phyloP scores from a whole-genome alignment of 2,113 vertebrate genomes.

The Corythaeola cristata region DNA sequence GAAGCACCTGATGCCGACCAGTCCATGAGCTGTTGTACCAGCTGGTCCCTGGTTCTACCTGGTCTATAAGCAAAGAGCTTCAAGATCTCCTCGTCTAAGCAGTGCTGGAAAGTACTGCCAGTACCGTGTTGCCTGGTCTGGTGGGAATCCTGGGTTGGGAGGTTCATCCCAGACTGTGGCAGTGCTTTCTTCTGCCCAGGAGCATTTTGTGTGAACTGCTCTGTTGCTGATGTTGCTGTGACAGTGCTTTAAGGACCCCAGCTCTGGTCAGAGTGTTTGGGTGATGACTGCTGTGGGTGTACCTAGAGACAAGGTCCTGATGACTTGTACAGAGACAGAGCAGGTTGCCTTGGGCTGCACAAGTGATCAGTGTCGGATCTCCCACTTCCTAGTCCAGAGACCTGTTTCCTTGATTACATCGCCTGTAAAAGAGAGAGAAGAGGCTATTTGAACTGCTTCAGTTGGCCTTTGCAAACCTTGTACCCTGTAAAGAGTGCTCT shows the following conservation, averaged over 20 bases:
- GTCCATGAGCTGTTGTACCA: not conserved
- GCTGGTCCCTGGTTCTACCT: not conserved
- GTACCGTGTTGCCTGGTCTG: not conserved
- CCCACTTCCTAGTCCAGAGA: not conserved
- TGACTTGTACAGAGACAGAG: not conserved
- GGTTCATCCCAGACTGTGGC: rapidly evolving
- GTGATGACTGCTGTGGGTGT: not conserved
- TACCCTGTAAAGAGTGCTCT: not conserved
- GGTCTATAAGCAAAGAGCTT: not conserved
- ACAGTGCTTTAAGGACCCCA: not conserved
- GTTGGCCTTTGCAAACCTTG: not conserved
- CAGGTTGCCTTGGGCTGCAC: not conserved
- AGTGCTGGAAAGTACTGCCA: not conserved
- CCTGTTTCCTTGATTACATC: not conserved
- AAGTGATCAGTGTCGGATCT: not conserved
- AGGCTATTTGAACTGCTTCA: not conserved
- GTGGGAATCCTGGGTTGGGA: not conserved
- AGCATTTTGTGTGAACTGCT: rapidly evolving
- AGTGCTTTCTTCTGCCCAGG: not conserved
- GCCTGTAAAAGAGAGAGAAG: not conserved
- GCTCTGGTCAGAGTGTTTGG: not conserved
- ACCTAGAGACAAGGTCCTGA: not conserved
- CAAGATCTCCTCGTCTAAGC: not conserved
- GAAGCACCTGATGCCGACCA: not conserved
- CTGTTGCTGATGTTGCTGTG: not conserved